phyloP scores from a whole-genome alignment of 35 echinoderm and acorn worm genomes.

The Nesometra sesokonis region DNA sequence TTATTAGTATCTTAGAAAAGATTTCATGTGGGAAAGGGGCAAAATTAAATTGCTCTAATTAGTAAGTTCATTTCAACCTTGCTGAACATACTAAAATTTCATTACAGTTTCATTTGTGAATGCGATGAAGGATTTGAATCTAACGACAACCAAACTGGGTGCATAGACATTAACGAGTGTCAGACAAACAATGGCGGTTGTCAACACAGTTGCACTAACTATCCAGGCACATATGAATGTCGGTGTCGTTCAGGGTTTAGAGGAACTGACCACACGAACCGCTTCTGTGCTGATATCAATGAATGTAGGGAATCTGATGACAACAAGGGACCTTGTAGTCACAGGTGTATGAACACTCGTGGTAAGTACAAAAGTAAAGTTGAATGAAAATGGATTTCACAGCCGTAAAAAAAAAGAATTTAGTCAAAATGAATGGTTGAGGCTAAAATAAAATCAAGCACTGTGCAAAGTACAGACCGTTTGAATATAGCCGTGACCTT shows the following conservation, averaged over 20 bases:
- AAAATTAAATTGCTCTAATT: too few species aligned
- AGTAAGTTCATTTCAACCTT: too few species aligned
- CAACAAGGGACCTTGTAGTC: conserved; percentile 68
- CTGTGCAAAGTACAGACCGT: too few species aligned
- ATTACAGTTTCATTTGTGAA: conserved; percentile 64
- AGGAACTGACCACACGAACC: conserved; percentile 43
- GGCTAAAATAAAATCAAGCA: too few species aligned
- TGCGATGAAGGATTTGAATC: conserved; percentile 46
- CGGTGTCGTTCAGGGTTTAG: conserved; percentile 68
- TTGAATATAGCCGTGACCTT: too few species aligned
- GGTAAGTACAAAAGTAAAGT: conserved; percentile 37
- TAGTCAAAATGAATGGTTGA: too few species aligned
- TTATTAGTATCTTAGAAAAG: too few species aligned
- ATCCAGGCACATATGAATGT: conserved; percentile 69
- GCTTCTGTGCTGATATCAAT: conserved; percentile 78
- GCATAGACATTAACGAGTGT: conserved; percentile 90
- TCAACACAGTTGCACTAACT: conserved; percentile 81
- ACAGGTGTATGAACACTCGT: conserved; percentile 55
- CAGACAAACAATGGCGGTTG: conserved; percentile 63
- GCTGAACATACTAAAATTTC: background rate
- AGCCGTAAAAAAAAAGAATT: too few species aligned
- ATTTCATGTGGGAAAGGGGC: too few species aligned
- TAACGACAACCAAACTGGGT: conserved; percentile 60
- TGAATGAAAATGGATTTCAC: too few species aligned
- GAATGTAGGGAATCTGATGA: conserved; percentile 54